Evolutionary conservation across 2,888 invertebrate species (phyloP).

Genomic region (Drosophila testacea): DNA sequence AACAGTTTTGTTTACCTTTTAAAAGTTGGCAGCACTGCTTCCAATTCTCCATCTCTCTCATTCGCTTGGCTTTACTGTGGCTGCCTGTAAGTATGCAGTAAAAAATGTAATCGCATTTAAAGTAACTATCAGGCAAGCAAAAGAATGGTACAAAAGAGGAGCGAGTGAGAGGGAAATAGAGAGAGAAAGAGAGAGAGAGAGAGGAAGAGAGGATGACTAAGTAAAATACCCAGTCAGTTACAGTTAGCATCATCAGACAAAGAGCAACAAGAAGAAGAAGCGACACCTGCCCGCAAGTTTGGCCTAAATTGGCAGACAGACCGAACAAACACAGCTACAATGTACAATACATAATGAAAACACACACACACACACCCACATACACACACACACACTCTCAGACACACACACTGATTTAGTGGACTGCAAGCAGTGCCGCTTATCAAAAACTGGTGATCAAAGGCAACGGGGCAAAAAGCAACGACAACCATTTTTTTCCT

Average conservation of each 20-base stretch:
- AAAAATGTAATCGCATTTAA: constrained; percentile 74
- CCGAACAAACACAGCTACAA: constrained; percentile 32
- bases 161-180: background rate
- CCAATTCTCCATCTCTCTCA: background rate
- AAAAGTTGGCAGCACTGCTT: no score
- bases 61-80: constrained; percentile 11
- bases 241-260: constrained; percentile 35
- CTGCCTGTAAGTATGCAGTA: constrained; percentile 67
- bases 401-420: constrained; percentile 36
- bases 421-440: constrained; percentile 51
- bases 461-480: constrained; percentile 51
- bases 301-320: constrained; percentile 55
- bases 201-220: constrained; percentile 3
- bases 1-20: no score
- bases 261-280: constrained; percentile 14
- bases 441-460: constrained; percentile 71
- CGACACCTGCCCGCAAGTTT: constrained; percentile 59
- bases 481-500: constrained; percentile 40
- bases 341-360: constrained; percentile 55
- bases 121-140: constrained; percentile 37
- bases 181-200: background rate
- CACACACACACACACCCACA: constrained; percentile 15
- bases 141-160: constrained; percentile 1
- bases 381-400: constrained; percentile 1
- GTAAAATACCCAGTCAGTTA: constrained; percentile 27